A percentile compares a stretch with the other conserved stretches of the same genome.
phyloP scores from a whole-genome alignment of 2,113 vertebrate species.

The Sialia sialis region DNA sequence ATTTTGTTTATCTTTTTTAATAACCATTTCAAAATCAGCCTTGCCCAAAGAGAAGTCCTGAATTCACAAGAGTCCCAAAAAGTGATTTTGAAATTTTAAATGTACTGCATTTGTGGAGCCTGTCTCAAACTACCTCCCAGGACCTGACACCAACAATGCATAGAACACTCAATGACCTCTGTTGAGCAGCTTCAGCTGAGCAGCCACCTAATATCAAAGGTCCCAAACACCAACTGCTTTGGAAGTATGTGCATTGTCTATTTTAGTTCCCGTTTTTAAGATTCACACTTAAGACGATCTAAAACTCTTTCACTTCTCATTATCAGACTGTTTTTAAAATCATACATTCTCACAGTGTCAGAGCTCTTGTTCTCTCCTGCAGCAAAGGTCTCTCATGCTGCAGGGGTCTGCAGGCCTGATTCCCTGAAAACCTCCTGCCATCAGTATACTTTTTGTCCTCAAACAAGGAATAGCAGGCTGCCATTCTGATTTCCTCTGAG shows the following conservation, averaged over 20 bases:
- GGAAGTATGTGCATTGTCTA: not conserved
- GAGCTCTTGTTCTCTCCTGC: not conserved
- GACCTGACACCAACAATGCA: not conserved
- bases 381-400: not conserved
- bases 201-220: not conserved
- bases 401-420: not conserved
- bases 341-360: not conserved
- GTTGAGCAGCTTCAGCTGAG: not conserved
- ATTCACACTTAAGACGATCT: not conserved
- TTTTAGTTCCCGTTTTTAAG: not conserved
- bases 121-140: not conserved
- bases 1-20: not conserved
- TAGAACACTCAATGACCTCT: not conserved
- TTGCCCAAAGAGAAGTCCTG: not conserved
- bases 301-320: not conserved
- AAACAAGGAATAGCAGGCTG: constrained; percentile 22
- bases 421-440: not conserved
- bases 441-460: not conserved
- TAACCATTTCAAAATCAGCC: not conserved
- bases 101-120: not conserved
- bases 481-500: constrained; percentile 11
- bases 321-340: not conserved
- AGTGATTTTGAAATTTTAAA: not conserved
- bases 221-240: not conserved
- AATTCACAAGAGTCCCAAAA: not conserved